Conservation (phyloP, 2,797 vertebrate genomes). For the Rousettus madagascariensis region DNA sequence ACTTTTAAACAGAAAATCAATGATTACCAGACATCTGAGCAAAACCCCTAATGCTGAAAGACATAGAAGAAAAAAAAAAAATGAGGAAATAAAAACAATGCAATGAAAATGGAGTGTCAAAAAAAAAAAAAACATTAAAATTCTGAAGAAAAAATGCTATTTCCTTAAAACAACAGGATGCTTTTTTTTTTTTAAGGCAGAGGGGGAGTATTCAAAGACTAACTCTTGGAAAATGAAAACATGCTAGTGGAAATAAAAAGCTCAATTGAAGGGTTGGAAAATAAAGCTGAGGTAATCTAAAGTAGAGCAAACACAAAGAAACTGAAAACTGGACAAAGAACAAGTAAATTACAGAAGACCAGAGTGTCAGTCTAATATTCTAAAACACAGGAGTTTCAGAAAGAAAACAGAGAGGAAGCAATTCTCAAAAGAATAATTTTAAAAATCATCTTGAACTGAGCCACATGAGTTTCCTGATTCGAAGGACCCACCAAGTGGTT, state of each 20-base stretch:
- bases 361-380: not conserved
- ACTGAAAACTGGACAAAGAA: not conserved
- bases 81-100: not conserved
- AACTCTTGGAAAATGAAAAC: conserved; percentile 19
- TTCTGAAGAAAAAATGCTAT: not conserved
- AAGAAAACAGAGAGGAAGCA: not conserved
- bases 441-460: not conserved
- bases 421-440: not conserved
- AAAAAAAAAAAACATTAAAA: not conserved
- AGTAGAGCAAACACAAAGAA: not conserved
- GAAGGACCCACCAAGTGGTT: not conserved
- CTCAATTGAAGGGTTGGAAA: not conserved
- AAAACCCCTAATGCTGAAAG: not conserved
- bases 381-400: not conserved
- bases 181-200: not conserved
- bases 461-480: not conserved
- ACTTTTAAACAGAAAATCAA: not conserved
- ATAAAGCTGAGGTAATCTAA: not conserved
- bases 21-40: not conserved
- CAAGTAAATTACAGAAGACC: not conserved
- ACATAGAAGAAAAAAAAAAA: not conserved
- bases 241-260: conserved; percentile 16
- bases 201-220: not conserved
- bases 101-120: not conserved
- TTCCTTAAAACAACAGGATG: not conserved